phyloP scores from a whole-genome alignment of 2,888 invertebrate genomes.

The Amphipoea oculea region DNA sequence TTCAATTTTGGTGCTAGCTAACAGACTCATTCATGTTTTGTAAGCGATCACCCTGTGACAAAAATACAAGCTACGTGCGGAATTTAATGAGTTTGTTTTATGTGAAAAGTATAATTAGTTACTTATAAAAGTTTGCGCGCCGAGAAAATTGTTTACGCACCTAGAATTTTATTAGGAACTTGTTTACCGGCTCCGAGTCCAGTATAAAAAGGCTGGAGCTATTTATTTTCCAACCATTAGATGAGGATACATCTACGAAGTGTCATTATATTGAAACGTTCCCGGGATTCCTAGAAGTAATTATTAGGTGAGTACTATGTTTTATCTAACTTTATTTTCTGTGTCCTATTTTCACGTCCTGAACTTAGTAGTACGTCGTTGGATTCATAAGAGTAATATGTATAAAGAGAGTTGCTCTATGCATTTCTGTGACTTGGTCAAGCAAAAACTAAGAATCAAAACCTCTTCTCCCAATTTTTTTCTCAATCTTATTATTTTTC shows the following conservation, averaged over 20 bases:
- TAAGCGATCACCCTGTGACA: constrained; percentile 55
- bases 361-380: not conserved
- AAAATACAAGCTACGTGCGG: constrained; percentile 50
- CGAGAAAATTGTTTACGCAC: constrained; percentile 62
- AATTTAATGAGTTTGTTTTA: constrained; percentile 64
- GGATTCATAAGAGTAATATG: not conserved
- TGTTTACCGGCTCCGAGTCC: constrained; percentile 54
- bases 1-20: constrained; percentile 66
- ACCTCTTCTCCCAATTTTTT: not conserved
- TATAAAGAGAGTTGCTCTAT: not conserved
- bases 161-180: constrained; percentile 62
- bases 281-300: constrained; percentile 25
- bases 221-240: constrained; percentile 61
- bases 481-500: not conserved
- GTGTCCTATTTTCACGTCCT: not conserved
- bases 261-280: constrained; percentile 49
- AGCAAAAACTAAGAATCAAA: not conserved
- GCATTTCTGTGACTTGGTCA: not conserved
- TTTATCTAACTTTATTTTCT: constrained; percentile 3
- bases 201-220: constrained; percentile 70
- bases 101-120: constrained; percentile 45
- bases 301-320: constrained; percentile 49
- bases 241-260: constrained; percentile 52
- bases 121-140: constrained; percentile 49
- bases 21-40: constrained; percentile 69